Evolutionary conservation across 2,888 invertebrate genomes (phyloP), one percentile per base, ranked within the genome.

Genomic region (Idaea aversata): DNA sequence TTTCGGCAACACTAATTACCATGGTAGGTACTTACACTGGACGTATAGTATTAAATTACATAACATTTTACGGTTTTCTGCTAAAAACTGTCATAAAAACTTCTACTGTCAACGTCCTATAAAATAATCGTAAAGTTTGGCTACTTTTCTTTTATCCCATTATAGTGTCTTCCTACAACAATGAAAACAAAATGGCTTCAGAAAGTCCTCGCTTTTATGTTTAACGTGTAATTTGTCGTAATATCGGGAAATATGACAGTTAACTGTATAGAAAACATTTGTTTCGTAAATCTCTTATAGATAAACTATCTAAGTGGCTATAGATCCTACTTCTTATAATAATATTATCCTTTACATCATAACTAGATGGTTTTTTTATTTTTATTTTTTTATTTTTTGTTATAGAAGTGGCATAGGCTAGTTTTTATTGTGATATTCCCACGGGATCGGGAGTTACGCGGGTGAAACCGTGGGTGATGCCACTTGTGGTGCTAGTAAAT

Each of bases 1-100:
- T 2, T 25, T 15, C 13, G 15, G 25, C 25, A 25, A 15, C 58
- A 59, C 5, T 5, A 10, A 59, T 25, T 25, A 34, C 34, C 59
- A 34, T 34, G 34, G 4, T 7, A 34, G 34, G 4, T 7, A 34
- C 16, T 25, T 15, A 59, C 59, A 59, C 59, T 79, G 77, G 78
- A 73, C 75, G 71, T 73, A 77, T 73, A 79, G 78, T 79, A 77
- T 75, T 59, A 59, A 77, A 77, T 79, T 72, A 80, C 79, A 77
- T 77, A 78, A 76, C 75, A 77, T 78, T 84, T 82, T 84, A 85
- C 75, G 72, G 73, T 78, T 59, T 73, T 70, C 76, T 77, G 82
- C 80, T 81, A 83, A 84, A 83, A 85, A 83, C 77, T 81, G 78
- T 71, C 77, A 78, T 83, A 84, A 84, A 85, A 86, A 83, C 80